phyloP scores from a whole-genome alignment of 2,888 invertebrate genomes.

The Yponomeuta plumbellus region DNA sequence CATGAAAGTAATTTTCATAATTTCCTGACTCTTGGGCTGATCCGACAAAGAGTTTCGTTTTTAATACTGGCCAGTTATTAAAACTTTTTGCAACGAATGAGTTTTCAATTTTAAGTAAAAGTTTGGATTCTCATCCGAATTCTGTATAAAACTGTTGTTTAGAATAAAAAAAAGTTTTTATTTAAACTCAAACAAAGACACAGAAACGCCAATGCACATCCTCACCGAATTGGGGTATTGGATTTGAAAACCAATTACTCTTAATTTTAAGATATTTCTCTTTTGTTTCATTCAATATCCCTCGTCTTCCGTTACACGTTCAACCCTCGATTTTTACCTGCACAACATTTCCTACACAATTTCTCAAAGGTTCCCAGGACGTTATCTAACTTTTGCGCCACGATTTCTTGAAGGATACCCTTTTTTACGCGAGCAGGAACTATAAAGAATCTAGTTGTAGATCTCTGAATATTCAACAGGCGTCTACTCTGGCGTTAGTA shows the following conservation, averaged over 20 bases:
- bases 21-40: no score
- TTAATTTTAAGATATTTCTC: slow-evolving; percentile 40
- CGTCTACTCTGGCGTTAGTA: not conserved
- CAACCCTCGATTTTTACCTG: not conserved
- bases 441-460: slow-evolving; percentile 53
- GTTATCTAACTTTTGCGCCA: not conserved
- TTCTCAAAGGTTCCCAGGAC: slow-evolving; percentile 22
- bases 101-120: no score
- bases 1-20: no score
- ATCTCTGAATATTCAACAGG: slow-evolving; percentile 58
- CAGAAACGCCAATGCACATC: slow-evolving; percentile 29
- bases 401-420: slow-evolving; percentile 2
- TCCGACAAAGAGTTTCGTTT: no score
- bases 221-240: slow-evolving; percentile 53
- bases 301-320: not conserved
- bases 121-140: no score
- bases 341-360: slow-evolving; percentile 20
- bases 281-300: slow-evolving; percentile 23
- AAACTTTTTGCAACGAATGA: no score
- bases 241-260: slow-evolving; percentile 47
- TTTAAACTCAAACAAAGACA: not conserved
- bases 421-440: slow-evolving; percentile 34
- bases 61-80: no score
- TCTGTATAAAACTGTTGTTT: not conserved
- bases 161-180: not conserved